Conservation (phyloP, 1,140 invertebrate genomes). For the Hesperophylax magnus region DNA sequence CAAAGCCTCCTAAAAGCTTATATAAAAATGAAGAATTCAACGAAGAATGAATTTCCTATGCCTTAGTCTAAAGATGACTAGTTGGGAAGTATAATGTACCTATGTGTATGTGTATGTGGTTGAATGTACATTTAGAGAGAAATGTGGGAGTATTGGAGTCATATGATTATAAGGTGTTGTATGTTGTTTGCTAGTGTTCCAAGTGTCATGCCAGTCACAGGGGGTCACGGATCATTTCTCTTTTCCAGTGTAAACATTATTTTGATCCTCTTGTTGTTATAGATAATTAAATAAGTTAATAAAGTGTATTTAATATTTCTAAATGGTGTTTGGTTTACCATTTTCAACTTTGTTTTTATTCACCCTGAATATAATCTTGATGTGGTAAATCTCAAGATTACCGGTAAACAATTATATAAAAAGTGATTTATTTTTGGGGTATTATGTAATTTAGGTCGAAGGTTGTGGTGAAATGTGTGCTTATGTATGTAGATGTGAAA, state of each 20-base stretch:
- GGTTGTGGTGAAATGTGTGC: too few relatives aligned
- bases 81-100: not conserved
- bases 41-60: slow-evolving; percentile 3
- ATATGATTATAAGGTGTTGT: slow-evolving; percentile 37
- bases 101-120: not conserved
- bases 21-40: not conserved
- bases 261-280: slow-evolving; percentile 47
- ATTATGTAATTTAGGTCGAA: too few relatives aligned
- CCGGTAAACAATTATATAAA: too few relatives aligned
- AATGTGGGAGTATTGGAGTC: slow-evolving; percentile 28
- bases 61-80: slow-evolving; percentile 6
- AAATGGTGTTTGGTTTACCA: slow-evolving; percentile 12
- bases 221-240: slow-evolving; percentile 24
- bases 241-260: slow-evolving; percentile 40
- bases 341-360: not conserved
- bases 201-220: slow-evolving; percentile 46
- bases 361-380: too few relatives aligned
- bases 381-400: too few relatives aligned
- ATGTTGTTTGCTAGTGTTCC: slow-evolving; percentile 41
- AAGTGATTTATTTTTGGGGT: too few relatives aligned
- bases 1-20: too few relatives aligned
- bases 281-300: slow-evolving; percentile 37
- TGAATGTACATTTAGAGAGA: slow-evolving; percentile 24
- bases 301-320: slow-evolving; percentile 55
- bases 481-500: too few relatives aligned